Evolutionary conservation across 2,113 vertebrate species (phyloP), one percentile per base, ranked within the genome.

Genomic region (Candoia aspera): DNA sequence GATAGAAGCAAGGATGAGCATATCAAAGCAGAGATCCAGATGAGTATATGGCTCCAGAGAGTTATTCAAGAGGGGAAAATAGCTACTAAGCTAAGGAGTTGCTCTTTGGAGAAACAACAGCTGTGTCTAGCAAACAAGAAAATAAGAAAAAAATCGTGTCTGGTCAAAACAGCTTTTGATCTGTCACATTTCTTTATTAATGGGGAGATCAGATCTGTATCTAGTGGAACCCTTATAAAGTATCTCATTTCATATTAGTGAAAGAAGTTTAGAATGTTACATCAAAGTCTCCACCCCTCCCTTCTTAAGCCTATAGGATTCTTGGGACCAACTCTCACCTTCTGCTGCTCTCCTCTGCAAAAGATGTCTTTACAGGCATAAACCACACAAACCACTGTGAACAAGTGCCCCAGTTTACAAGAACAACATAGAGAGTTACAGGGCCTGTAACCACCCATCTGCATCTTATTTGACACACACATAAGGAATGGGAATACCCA

Each of bases 21-120:
- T 87, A 83, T 89, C 60, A 33, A 89, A 93, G n/a, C 1, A 0
- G 49, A 37, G 58, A 55, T 19, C 29, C 46, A 5, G 37, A 57
- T 86, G 8, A 90, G 84, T 87, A 86, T 57, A 87, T 91, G 10
- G 84, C 24, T 46, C 90, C 53, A 91, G 88, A 88, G 64, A 19
- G 55, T 86, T 46, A 64, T 59, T 33, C 46, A 62, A 37, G 23
- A 68, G 6, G 29, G 46, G 23, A 55, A 59, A 58, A 84, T 13
- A 62, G 42, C 8, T 42, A 91, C 23, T 68, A 26, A 57, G 6
- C 33, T 58, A 55, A 58, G 33, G n/a, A 19, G 55, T 10, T 46
- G 64, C 23, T 91, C 23, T 59, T n/a, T 84, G 29, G 62, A 33
- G 88, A 26, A 62, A 13, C 55, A n/a, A 9, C 0, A 24, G 26